phyloP scores from a whole-genome alignment of 2,888 invertebrate species.

The Hipparchia sbordonii region DNA sequence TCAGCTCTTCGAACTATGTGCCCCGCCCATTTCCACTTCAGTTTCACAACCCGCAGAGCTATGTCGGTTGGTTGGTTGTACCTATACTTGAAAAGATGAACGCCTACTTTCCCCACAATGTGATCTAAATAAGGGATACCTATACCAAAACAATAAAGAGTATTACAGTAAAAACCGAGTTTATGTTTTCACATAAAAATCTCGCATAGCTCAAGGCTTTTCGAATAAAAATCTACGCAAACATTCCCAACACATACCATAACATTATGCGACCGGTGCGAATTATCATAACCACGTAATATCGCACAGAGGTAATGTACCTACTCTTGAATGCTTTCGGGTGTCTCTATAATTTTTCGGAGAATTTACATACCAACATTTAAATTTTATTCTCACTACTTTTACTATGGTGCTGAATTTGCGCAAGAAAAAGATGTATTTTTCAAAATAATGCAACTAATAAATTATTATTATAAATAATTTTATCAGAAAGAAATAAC shows the following conservation, averaged over 20 bases:
- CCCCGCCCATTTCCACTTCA: too few relatives aligned
- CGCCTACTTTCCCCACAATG: background rate
- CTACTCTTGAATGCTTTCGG: slow-evolving; percentile 41
- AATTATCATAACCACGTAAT: slow-evolving; percentile 77
- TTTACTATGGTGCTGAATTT: too few relatives aligned
- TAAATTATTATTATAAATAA: too few relatives aligned
- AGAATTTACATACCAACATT: slow-evolving; percentile 4
- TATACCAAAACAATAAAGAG: slow-evolving; percentile 41
- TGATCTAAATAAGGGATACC: slow-evolving; percentile 27
- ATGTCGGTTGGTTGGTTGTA: too few relatives aligned
- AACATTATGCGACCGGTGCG: slow-evolving; percentile 72
- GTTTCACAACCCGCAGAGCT: too few relatives aligned
- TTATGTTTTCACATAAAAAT: slow-evolving; percentile 55
- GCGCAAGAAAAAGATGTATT: too few relatives aligned
- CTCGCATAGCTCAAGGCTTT: slow-evolving; percentile 59
- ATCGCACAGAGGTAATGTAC: slow-evolving; percentile 42
- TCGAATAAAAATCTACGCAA: slow-evolving; percentile 62
- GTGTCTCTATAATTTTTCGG: slow-evolving; percentile 40
- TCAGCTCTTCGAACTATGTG: too few relatives aligned
- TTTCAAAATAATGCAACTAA: too few relatives aligned
- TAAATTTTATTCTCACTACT: background rate
- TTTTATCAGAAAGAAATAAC: too few relatives aligned
- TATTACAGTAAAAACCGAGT: slow-evolving; percentile 34
- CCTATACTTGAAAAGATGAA: background rate
- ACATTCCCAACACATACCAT: slow-evolving; percentile 62